Base-by-base conservation (phyloP, 2,113 vertebrate species). In the Verasper variegatus region DNA sequence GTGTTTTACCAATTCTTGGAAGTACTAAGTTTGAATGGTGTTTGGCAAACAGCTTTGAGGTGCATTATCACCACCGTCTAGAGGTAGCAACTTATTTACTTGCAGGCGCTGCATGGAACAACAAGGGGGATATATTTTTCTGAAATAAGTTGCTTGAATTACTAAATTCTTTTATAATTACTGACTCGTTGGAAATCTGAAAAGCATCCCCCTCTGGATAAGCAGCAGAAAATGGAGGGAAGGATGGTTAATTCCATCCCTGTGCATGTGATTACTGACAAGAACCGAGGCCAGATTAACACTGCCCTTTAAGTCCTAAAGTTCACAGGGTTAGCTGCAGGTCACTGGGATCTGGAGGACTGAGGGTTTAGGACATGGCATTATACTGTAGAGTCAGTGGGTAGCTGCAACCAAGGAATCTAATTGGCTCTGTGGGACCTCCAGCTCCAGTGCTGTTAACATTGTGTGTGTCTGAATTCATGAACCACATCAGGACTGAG, bases 201-300 rank as follows among this genome's bases (percentile, higher is more conserved):
- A 6, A 47, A 47, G 45, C 45, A 17, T 5, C 45, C 45, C 45
- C 45, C 14, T 6, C 26, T 18, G 56, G 58, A 69, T 79, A 67
- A 74, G 69, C 47, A 73, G 68, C 59, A 76, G 65, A 80, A 70
- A 76, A 61, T 65, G 20, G 59, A 68, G 26, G 71, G 57, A 47
- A 69, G 58, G 73, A 57, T 70, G 71, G 73, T 64, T 89, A 86
- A 82, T 57, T 85, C 82, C 76, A 62, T 67, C 76, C 72, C 65
- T 67, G 74, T 82, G 76, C 61, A 60, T 77, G 79, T 76, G 86
- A 87, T 90, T 85, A 90, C 75, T 74, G 67, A 82, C 59, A 79
- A 71, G 67, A 77, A 78, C 69, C 70, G 70, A 81, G 69, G 64
- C 18, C 78, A 88, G 86, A 90, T 90, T 91, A 90, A 56, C 4